Percentiles rank a stretch among this genome's conserved stretches.
phyloP scores from a whole-genome alignment of 2,797 vertebrate species.

The Scolopax bukidnonensis region DNA sequence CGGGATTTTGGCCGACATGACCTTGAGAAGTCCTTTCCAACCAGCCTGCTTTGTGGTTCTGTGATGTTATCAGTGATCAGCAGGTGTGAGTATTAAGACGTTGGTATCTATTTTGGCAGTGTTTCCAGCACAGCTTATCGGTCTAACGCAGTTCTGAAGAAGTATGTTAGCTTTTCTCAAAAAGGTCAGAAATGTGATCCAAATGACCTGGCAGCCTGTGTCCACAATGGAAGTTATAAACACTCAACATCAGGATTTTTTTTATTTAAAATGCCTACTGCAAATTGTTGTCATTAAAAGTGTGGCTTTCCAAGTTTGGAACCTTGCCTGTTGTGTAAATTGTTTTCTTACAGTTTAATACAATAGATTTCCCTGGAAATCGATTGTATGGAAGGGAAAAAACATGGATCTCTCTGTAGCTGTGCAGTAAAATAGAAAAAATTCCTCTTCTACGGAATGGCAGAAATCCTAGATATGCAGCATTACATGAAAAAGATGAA shows the following conservation, averaged over 20 bases:
- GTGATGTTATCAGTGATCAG: neutral
- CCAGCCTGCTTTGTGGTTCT: neutral
- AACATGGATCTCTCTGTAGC: neutral
- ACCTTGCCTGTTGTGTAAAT: neutral
- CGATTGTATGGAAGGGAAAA: neutral
- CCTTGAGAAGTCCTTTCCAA: neutral
- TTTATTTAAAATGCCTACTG: neutral
- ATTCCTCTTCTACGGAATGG: neutral
- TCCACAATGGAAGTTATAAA: neutral
- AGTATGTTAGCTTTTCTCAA: neutral
- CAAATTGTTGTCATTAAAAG: neutral
- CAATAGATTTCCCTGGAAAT: neutral
- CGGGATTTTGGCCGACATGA: neutral
- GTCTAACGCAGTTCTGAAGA: neutral
- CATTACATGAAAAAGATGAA: neutral
- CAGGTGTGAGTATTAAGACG: neutral
- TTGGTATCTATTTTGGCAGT: neutral
- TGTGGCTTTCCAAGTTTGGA: neutral
- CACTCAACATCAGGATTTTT: neutral
- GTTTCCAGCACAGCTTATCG: slow-evolving; percentile 12
- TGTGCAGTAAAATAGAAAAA: neutral
- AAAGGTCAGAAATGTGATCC: slow-evolving; percentile 15
- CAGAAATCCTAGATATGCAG: neutral
- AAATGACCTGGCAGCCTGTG: neutral
- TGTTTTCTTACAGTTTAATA: neutral